Conservation (phyloP, 1,140 invertebrate species). For the Plectrocnemia conspersa region DNA sequence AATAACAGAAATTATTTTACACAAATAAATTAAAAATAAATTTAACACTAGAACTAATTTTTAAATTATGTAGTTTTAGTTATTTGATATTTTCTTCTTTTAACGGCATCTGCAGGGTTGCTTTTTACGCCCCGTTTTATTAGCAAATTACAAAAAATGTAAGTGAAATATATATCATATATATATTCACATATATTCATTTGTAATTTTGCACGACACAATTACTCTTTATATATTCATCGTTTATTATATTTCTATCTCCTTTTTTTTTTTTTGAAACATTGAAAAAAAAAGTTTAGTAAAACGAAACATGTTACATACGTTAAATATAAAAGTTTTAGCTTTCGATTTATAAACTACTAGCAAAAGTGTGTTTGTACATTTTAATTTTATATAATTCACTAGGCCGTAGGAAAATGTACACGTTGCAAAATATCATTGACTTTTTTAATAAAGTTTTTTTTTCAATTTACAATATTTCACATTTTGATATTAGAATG, state of each 20-base stretch:
- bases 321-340: too few species aligned
- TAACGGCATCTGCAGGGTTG: conserved; percentile 21
- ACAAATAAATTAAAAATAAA: conserved; percentile 8
- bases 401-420: neutral
- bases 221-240: conserved; percentile 16
- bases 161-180: neutral
- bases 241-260: too few species aligned
- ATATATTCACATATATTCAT: conserved; percentile 2
- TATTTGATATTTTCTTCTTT: conserved; percentile 8
- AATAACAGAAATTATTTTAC: neutral
- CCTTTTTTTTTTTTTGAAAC: too few species aligned
- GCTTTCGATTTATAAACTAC: too few species aligned
- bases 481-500: neutral
- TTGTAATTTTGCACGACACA: conserved; percentile 16
- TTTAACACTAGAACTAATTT: conserved; percentile 1
- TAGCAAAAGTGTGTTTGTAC: too few species aligned
- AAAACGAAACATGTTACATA: neutral
- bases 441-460: neutral
- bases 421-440: neutral
- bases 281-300: neutral
- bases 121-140: conserved; percentile 17
- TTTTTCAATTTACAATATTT: conserved; percentile 3
- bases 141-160: neutral
- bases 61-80: neutral
- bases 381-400: neutral